These are phyloP conservation scores for Gopherus flavomarginatus DNA, from an alignment of 2,113 vertebrate genomes.

Conservation along the genomic window DNA sequence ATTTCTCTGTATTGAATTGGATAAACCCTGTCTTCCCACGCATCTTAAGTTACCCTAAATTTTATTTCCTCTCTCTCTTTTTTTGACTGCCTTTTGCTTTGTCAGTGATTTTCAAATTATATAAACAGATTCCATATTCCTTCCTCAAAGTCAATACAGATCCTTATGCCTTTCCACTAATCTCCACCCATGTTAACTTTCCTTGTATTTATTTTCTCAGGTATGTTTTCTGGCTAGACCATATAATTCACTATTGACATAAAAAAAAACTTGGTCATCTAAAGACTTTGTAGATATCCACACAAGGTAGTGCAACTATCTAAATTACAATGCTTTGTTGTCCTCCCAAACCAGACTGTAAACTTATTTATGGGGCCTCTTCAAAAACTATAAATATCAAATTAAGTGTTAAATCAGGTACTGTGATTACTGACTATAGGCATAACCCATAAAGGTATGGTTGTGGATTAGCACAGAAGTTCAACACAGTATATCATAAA, in stretches of 20 bases:
- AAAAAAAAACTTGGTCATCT: neutral
- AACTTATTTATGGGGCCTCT: neutral
- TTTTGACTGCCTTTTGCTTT: neutral
- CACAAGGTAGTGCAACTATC: neutral
- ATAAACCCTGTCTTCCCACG: neutral
- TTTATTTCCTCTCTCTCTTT: neutral
- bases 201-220: neutral
- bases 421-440: neutral
- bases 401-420: neutral
- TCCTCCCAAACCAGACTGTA: neutral
- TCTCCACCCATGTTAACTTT: neutral
- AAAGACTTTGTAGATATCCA: neutral
- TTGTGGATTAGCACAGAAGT: neutral
- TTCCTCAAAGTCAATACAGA: neutral
- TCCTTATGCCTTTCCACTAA: neutral
- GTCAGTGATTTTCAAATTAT: neutral
- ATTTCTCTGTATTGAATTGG: neutral
- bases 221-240: neutral
- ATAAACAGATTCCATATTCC: neutral
- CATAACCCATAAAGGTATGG: neutral
- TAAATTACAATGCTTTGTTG: neutral
- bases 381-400: neutral
- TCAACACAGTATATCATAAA: neutral
- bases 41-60: neutral
- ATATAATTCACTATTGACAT: neutral